A percentile compares a stretch with the other conserved stretches of the same genome.
phyloP scores from a whole-genome alignment of 2,888 invertebrate species.

The Polymixis flavicincta region DNA sequence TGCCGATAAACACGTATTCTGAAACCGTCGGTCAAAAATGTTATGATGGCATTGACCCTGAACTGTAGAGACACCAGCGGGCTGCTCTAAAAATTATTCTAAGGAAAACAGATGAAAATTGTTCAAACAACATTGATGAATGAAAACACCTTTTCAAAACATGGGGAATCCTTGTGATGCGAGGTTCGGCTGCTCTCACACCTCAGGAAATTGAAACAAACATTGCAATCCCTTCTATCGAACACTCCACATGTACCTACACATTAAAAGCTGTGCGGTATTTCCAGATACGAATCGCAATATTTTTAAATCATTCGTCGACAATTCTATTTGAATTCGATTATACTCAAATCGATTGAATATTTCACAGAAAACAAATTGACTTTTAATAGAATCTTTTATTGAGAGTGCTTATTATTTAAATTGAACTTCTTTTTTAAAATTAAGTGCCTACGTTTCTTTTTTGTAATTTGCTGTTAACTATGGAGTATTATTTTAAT shows the following conservation, averaged over 20 bases:
- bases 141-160: conserved; percentile 63
- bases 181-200: conserved; percentile 75
- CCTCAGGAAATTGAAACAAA: conserved; percentile 88
- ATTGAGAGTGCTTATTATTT: conserved; percentile 35
- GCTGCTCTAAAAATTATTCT: neutral
- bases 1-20: neutral
- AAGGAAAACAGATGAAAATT: too few species aligned
- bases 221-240: conserved; percentile 82
- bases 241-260: conserved; percentile 71
- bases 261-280: conserved; percentile 69
- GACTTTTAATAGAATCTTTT: conserved; percentile 50
- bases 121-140: conserved; percentile 49
- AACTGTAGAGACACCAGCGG: neutral
- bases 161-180: conserved; percentile 73
- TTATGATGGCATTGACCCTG: neutral
- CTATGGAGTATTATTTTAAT: conserved; percentile 59
- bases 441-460: neutral
- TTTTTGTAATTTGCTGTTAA: neutral
- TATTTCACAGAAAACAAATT: conserved; percentile 45
- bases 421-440: conserved; percentile 26
- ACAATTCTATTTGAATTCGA: conserved; percentile 55
- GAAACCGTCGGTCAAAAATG: neutral
- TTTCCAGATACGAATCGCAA: conserved; percentile 46
- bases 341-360: conserved; percentile 54
- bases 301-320: conserved; percentile 57